Percentiles rank a stretch among this genome's conserved stretches.
These are phyloP conservation scores for Gastracanthus pulcherrimus DNA, from an alignment of 2,888 invertebrate species.

Conservation along the genomic window DNA sequence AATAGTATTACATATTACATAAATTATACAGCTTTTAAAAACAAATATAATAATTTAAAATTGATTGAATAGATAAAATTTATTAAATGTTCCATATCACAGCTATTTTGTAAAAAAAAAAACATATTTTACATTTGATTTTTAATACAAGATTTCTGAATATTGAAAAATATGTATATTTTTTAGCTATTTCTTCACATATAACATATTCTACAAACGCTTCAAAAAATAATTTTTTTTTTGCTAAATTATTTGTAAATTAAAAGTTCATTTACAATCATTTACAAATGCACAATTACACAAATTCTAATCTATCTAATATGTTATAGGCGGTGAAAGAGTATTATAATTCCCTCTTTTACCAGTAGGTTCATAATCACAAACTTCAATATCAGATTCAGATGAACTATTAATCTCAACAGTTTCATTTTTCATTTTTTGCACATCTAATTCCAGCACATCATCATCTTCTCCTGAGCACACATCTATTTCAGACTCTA, in stretches of 20 bases:
- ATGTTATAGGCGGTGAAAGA: constrained; percentile 51
- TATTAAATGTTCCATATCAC: constrained; percentile 35
- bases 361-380: constrained; percentile 65
- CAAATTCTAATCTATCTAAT: constrained; percentile 32
- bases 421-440: constrained; percentile 58
- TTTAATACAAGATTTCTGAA: constrained; percentile 19
- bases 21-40: too few relatives aligned
- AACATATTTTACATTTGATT: constrained; percentile 4
- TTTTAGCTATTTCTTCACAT: constrained; percentile 14
- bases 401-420: constrained; percentile 63
- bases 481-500: constrained; percentile 67
- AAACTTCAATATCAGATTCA: constrained; percentile 66
- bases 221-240: not conserved
- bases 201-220: constrained; percentile 5
- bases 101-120: constrained; percentile 21
- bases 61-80: constrained; percentile 31
- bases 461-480: constrained; percentile 67
- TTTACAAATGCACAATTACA: constrained; percentile 36
- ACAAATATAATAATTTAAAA: too few relatives aligned
- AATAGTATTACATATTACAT: too few relatives aligned
- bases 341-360: constrained; percentile 61
- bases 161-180: constrained; percentile 49
- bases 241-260: constrained; percentile 7
- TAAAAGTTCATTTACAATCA: constrained; percentile 39
- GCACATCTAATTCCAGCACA: constrained; percentile 64